Evolutionary conservation across 1,140 invertebrate genomes (phyloP).

Genomic region (Dinothrombium tinctorium): DNA sequence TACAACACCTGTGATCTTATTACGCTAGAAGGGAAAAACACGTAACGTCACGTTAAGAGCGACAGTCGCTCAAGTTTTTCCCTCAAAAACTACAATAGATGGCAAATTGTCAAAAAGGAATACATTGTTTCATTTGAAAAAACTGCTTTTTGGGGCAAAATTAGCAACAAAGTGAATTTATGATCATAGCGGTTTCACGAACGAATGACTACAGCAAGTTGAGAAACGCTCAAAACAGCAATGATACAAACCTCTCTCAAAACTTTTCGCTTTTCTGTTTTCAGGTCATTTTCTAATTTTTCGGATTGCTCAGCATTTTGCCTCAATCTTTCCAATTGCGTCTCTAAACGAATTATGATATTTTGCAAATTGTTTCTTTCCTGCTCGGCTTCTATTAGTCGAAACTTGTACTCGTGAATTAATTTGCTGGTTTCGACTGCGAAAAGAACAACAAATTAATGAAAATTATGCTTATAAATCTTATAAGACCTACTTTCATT

Average conservation of each 20-base stretch:
- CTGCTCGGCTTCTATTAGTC: slow-evolving; percentile 85
- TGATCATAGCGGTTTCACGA: too few relatives aligned
- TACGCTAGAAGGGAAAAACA: too few relatives aligned
- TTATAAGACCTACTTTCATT: slow-evolving; percentile 10
- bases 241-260: slow-evolving; percentile 90
- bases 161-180: too few relatives aligned
- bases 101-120: too few relatives aligned
- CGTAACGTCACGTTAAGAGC: too few relatives aligned
- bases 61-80: too few relatives aligned
- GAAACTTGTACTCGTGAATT: slow-evolving; percentile 62
- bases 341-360: slow-evolving; percentile 56
- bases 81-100: too few relatives aligned
- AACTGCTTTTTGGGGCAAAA: too few relatives aligned
- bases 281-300: slow-evolving; percentile 80
- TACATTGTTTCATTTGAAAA: too few relatives aligned
- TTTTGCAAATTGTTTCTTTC: slow-evolving; percentile 58
- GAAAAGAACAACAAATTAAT: not conserved
- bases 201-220: too few relatives aligned
- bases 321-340: slow-evolving; percentile 80
- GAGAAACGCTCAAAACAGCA: too few relatives aligned
- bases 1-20: too few relatives aligned
- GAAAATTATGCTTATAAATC: not conserved
- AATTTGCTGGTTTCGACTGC: slow-evolving; percentile 51
- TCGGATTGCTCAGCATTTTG: slow-evolving; percentile 77
- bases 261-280: slow-evolving; percentile 76